These are phyloP conservation scores for Diaprepes abbreviatus DNA, from an alignment of 2,888 invertebrate species.

Conservation along the genomic window DNA sequence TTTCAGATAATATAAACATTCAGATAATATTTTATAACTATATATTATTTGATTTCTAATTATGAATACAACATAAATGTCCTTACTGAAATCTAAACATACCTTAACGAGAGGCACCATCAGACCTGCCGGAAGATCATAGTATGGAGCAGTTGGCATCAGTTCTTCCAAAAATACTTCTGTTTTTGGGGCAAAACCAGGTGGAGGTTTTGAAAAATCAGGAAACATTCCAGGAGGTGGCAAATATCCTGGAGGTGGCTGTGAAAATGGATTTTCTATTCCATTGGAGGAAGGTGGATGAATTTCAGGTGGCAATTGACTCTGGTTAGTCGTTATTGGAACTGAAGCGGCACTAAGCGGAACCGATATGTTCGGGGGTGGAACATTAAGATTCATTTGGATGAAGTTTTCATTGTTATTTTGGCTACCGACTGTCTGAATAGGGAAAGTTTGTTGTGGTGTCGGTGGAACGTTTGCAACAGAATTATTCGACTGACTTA, in stretches of 20 bases:
- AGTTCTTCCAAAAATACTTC: slow-evolving; percentile 76
- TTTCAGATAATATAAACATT: no score
- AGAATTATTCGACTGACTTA: slow-evolving; percentile 49
- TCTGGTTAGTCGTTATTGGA: slow-evolving; percentile 26
- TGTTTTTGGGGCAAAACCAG: slow-evolving; percentile 74
- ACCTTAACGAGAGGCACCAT: slow-evolving; percentile 97
- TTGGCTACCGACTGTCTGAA: slow-evolving; percentile 50
- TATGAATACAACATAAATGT: no score
- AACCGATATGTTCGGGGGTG: slow-evolving; percentile 64
- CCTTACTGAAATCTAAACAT: no score
- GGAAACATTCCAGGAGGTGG: slow-evolving; percentile 74
- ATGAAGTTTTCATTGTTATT: slow-evolving; percentile 55
- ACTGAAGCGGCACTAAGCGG: slow-evolving; percentile 18
- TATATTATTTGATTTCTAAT: no score
- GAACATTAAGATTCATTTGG: slow-evolving; percentile 63
- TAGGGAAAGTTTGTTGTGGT: slow-evolving; percentile 53
- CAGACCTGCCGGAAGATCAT: slow-evolving; percentile 95
- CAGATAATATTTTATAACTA: no score
- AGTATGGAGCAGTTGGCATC: slow-evolving; percentile 94
- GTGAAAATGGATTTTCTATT: slow-evolving; percentile 66
- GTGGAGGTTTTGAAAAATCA: slow-evolving; percentile 89
- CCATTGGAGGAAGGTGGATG: slow-evolving; percentile 57
- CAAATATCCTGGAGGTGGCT: slow-evolving; percentile 73
- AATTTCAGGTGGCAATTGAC: slow-evolving; percentile 51
- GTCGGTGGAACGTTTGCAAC: slow-evolving; percentile 24